Percentiles rank a stretch among this genome's conserved stretches.
Evolutionary conservation across 2,113 vertebrate genomes (phyloP).

Genomic region (Irena cyanogastra): DNA sequence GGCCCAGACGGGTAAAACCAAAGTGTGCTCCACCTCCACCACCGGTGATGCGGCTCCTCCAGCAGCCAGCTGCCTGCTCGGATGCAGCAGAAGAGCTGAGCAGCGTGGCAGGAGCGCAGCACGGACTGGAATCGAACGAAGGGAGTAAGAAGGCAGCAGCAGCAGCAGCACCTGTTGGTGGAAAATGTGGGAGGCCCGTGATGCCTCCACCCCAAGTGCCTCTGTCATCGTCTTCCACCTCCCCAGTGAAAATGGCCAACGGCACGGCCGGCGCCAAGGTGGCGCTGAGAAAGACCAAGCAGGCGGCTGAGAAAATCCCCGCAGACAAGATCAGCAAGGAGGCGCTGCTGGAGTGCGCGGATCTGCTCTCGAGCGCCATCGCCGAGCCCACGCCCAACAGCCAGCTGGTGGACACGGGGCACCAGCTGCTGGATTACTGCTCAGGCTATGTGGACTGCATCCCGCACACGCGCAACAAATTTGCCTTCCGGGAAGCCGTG

Average conservation of each 20-base stretch:
- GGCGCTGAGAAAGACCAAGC: conserved; percentile 85
- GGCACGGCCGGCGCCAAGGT: conserved; percentile 82
- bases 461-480: conserved; percentile 96
- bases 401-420: conserved; percentile 93
- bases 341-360: conserved; percentile 90
- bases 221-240: conserved; percentile 76
- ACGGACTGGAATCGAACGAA: conserved; percentile 73
- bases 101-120: not conserved
- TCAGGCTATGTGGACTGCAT: conserved; percentile 98
- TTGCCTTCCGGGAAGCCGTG: conserved; percentile 96
- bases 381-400: conserved; percentile 86
- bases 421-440: conserved; percentile 96
- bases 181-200: conserved; percentile 78
- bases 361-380: conserved; percentile 86
- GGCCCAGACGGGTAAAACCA: conserved; percentile 92
- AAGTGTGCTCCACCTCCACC: conserved; percentile 93
- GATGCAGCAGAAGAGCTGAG: conserved; percentile 70
- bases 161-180: conserved; percentile 63
- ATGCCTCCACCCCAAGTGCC: conserved; percentile 94
- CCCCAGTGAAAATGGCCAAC: conserved; percentile 89
- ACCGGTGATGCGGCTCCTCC: conserved; percentile 84
- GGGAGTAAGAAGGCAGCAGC: conserved; percentile 76
- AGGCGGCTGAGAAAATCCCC: conserved; percentile 82
- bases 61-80: conserved; percentile 76
- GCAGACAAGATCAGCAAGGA: conserved; percentile 90